phyloP scores from a whole-genome alignment of 2,113 vertebrate genomes.

The Brachypteracias leptosomus region DNA sequence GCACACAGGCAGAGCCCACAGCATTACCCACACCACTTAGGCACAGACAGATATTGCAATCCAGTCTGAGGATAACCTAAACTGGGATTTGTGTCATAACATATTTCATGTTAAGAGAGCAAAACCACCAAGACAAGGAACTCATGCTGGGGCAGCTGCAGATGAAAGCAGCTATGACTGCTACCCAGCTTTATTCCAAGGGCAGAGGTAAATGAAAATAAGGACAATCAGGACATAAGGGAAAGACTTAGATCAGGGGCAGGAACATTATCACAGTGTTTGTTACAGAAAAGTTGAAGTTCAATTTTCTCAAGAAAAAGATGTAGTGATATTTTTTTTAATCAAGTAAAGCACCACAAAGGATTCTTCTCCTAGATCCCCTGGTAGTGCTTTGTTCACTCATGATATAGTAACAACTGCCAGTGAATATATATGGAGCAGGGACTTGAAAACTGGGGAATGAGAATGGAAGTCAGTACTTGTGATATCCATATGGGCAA shows the following conservation, averaged over 20 bases:
- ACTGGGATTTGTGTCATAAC: background rate
- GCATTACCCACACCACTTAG: background rate
- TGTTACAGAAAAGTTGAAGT: background rate
- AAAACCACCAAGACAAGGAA: background rate
- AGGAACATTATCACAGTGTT: background rate
- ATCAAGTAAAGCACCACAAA: background rate
- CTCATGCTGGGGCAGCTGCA: accelerated
- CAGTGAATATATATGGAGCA: background rate
- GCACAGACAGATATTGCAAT: background rate
- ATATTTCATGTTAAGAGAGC: background rate
- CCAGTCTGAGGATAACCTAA: background rate
- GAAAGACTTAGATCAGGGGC: background rate
- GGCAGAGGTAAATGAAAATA: background rate
- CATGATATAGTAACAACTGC: background rate
- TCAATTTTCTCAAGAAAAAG: background rate
- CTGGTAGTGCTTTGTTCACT: background rate
- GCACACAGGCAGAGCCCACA: background rate
- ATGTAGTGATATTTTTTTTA: background rate
- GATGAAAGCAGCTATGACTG: background rate
- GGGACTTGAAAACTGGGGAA: background rate
- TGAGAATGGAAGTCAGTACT: background rate
- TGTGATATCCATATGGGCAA: background rate
- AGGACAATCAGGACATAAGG: background rate
- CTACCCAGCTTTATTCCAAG: background rate
- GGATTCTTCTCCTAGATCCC: background rate